A percentile compares a stretch with the other conserved stretches of the same genome.
Evolutionary conservation across 1,140 invertebrate genomes (phyloP).

Genomic region (Metaphire vulgaris): DNA sequence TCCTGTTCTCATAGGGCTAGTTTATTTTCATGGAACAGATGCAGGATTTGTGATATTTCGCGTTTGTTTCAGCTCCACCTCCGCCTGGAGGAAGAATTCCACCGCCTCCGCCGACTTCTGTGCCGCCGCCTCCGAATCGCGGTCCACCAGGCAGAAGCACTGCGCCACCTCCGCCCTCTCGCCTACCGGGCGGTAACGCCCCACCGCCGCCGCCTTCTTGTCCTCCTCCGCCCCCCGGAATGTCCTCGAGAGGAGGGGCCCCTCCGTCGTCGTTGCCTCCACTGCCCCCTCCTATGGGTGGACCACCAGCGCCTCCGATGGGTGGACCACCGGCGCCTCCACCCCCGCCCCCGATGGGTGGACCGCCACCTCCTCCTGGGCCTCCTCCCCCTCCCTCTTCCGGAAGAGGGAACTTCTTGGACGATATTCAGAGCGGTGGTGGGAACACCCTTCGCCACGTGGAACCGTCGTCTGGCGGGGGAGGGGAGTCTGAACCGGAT

Average conservation of each 20-base stretch:
- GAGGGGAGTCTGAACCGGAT: not conserved
- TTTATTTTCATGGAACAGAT: too few relatives aligned
- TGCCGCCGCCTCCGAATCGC: not conserved
- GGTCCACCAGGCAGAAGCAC: not conserved
- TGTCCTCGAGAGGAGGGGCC: not conserved
- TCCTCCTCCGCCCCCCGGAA: constrained; percentile 2
- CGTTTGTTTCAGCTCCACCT: not conserved
- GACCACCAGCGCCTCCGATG: not conserved
- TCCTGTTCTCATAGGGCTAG: not conserved
- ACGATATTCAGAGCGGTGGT: constrained; percentile 12
- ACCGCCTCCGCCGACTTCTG: not conserved
- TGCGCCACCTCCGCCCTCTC: not conserved
- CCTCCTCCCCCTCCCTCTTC: not conserved
- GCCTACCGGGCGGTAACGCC: not conserved
- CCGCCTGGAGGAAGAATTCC: not conserved
- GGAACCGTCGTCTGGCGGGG: too few relatives aligned
- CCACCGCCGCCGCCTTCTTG: constrained; percentile 32
- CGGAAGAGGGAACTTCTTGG: not conserved
- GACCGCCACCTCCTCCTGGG: not conserved
- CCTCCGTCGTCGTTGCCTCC: not conserved
- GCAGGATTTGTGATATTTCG: too few relatives aligned
- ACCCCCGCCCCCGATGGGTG: constrained; percentile 17
- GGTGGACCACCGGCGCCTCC: not conserved
- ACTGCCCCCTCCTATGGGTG: constrained; percentile 9
- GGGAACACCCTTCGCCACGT: not conserved